Evolutionary conservation across 2,113 vertebrate species (phyloP), one percentile per base, ranked within the genome.

Genomic region (Platysternon megacephalum): DNA sequence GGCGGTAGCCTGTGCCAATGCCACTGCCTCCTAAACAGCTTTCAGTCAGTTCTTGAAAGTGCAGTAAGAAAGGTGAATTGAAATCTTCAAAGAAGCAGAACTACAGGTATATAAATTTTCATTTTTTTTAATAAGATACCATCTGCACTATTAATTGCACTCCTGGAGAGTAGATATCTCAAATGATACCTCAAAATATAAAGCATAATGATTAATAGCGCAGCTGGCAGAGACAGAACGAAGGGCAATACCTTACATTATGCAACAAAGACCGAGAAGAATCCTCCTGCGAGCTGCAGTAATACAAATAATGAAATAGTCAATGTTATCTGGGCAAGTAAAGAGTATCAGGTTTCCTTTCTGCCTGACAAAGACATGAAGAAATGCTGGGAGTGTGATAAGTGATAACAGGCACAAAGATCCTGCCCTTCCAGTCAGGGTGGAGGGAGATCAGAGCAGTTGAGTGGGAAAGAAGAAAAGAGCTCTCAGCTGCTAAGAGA

Each of bases 381-480:
- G 5, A 56, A 80, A 83, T 83, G 82, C 48, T 48, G n/a, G 35
- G 14, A 52, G 21, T 74, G 39, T 21, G n/a, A 24, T 84, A 82
- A 82, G 16, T 52, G 49, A 26, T 7, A 72, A 2, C 6, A 81
- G 68, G 5, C 6, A 80, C 10, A 81, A 46, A 68, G 1, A 2
- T 24, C 83, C 3, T 16, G 84, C 35, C 19, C 11, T 53, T 56
- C 28, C 8, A 44, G 6, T 22, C 0, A 0, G 48, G 86, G 9
- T 68, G 22, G 80, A 6, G 6, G 11, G 3, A 88, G 44, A 85
- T 5, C 24, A 88, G 17, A 49, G 2, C 58, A 32, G 3, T 56
- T 26, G 29, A n/a, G 6, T 13, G 61, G 92, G 9, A 87, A 65
- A 65, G 32, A 35, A 72, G 3, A 72, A 51, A 39, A 3, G 0